phyloP scores from a whole-genome alignment of 2,888 invertebrate species.

The Nesidiocoris tenuis region DNA sequence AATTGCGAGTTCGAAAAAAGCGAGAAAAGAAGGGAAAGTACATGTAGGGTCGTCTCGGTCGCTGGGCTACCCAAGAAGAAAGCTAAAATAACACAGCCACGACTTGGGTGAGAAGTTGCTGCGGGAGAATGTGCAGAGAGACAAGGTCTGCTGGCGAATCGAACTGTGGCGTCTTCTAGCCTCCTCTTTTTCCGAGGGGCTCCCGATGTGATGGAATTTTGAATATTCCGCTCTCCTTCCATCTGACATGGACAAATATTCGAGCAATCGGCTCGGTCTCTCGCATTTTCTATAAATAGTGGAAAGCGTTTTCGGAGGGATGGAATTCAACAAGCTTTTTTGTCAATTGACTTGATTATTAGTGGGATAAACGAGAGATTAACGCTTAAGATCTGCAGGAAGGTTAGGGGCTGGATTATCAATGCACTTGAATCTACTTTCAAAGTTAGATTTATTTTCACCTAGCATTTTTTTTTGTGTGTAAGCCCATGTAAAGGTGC shows the following conservation, averaged over 20 bases:
- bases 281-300: too few relatives aligned
- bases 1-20: neutral
- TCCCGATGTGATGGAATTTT: neutral
- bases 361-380: too few relatives aligned
- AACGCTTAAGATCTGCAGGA: too few relatives aligned
- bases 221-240: neutral
- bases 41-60: neutral
- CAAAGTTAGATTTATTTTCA: too few relatives aligned
- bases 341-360: too few relatives aligned
- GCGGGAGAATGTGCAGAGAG: neutral
- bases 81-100: neutral
- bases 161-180: neutral
- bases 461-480: too few relatives aligned
- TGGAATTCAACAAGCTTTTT: too few relatives aligned
- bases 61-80: neutral
- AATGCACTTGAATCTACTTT: too few relatives aligned
- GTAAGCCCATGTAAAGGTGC: too few relatives aligned
- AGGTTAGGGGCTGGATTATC: too few relatives aligned
- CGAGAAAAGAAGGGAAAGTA: slow-evolving; percentile 9
- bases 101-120: neutral
- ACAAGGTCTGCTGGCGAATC: neutral
- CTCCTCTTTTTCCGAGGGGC: neutral
- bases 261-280: neutral
- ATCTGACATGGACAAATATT: neutral
- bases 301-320: too few relatives aligned